Conservation (phyloP, 1,140 invertebrate genomes). For the Drosophila triauraria region DNA sequence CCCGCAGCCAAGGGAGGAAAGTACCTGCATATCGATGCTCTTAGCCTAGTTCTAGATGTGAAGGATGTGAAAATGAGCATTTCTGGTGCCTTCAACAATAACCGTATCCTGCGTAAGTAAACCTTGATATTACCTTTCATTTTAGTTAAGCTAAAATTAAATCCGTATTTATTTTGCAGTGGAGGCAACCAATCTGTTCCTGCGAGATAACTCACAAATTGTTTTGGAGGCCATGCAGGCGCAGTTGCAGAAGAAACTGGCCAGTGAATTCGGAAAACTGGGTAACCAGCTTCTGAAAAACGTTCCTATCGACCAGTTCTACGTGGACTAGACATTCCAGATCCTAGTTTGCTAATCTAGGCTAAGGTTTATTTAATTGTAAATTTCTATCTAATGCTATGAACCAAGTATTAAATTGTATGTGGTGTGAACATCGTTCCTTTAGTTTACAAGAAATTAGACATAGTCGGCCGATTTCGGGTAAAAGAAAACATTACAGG, state of each 20-base stretch:
- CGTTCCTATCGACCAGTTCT: slow-evolving; percentile 88
- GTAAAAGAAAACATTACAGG: too few relatives aligned
- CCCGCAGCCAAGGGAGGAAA: slow-evolving; percentile 85
- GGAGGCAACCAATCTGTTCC: slow-evolving; percentile 90
- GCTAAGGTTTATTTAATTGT: slow-evolving; percentile 66
- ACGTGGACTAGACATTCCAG: slow-evolving; percentile 66
- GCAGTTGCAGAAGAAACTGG: slow-evolving; percentile 88
- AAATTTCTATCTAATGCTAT: slow-evolving; percentile 49
- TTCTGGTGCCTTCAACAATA: slow-evolving; percentile 89
- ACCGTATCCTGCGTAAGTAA: slow-evolving; percentile 89
- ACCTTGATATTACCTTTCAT: neutral
- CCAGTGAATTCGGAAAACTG: slow-evolving; percentile 88
- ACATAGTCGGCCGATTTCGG: too few relatives aligned
- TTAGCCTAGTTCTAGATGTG: slow-evolving; percentile 88
- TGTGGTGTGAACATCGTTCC: slow-evolving; percentile 28
- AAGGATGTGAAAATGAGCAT: slow-evolving; percentile 89
- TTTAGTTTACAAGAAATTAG: neutral
- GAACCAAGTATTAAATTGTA: slow-evolving; percentile 71
- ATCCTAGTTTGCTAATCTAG: slow-evolving; percentile 17
- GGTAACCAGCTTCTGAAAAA: slow-evolving; percentile 89
- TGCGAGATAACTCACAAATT: slow-evolving; percentile 89
- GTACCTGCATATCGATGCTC: slow-evolving; percentile 88
- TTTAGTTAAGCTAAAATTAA: neutral
- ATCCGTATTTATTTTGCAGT: slow-evolving; percentile 84
- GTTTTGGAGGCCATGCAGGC: slow-evolving; percentile 90